Conservation (phyloP, 2,113 vertebrate species). For the Indicator maculatus region DNA sequence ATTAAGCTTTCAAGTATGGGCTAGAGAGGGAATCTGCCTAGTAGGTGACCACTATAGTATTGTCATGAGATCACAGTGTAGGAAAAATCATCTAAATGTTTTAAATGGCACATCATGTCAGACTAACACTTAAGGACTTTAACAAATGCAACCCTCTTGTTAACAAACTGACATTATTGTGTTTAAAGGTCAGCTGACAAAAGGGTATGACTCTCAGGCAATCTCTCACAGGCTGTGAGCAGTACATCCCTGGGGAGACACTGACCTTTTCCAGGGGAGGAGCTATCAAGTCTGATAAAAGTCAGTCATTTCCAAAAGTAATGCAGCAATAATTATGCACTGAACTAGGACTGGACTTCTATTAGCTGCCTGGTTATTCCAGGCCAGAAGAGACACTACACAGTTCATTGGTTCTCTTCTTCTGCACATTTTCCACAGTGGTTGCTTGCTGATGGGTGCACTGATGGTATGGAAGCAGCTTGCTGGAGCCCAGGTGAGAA, state of each 20-base stretch:
- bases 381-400: rapidly evolving
- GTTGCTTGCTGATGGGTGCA: background rate
- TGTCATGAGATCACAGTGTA: background rate
- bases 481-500: background rate
- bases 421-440: background rate
- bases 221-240: conserved; percentile 5
- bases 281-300: conserved; percentile 62
- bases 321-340: conserved; percentile 32
- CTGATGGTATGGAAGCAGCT: background rate
- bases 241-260: background rate
- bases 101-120: conserved; percentile 55
- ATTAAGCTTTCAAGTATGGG: background rate
- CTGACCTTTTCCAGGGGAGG: conserved; percentile 63
- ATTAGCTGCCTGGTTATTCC: background rate
- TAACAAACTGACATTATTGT: conserved; percentile 63
- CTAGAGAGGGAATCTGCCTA: background rate
- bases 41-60: background rate
- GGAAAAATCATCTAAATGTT: conserved; percentile 3
- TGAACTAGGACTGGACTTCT: conserved; percentile 35
- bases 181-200: conserved; percentile 69
- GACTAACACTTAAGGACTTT: conserved; percentile 35
- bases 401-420: background rate
- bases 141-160: conserved; percentile 56
- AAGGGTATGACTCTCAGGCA: conserved; percentile 45
- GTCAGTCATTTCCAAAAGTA: conserved; percentile 29